Evolutionary conservation across 2,797 vertebrate genomes (phyloP).

Genomic region (Enoplosus armatus): DNA sequence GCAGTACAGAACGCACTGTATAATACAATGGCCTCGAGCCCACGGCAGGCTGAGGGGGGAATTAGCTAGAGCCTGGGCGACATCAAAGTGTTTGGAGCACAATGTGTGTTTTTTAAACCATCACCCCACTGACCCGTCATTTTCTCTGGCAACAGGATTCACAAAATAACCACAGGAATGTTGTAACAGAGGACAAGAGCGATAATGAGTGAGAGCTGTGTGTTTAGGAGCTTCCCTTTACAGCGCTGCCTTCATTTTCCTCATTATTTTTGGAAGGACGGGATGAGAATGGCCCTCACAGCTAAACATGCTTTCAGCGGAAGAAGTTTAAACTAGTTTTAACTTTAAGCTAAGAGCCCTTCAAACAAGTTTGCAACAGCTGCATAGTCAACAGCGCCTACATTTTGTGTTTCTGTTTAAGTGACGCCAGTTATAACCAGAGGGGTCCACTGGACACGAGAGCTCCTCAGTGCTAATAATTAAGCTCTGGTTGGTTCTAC

Average conservation of each 20-base stretch:
- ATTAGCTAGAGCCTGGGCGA: constrained; percentile 58
- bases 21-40: constrained; percentile 65
- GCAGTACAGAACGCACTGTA: constrained; percentile 39
- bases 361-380: constrained; percentile 31
- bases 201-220: constrained; percentile 40
- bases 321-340: constrained; percentile 43
- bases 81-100: constrained; percentile 66
- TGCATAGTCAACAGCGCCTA: constrained; percentile 61
- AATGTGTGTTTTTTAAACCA: constrained; percentile 53
- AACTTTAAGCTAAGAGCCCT: constrained; percentile 34
- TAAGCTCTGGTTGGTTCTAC: constrained; percentile 18
- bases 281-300: constrained; percentile 27
- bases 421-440: constrained; percentile 5
- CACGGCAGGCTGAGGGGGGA: constrained; percentile 36
- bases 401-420: constrained; percentile 18
- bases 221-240: constrained; percentile 30
- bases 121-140: constrained; percentile 52
- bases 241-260: constrained; percentile 35
- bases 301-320: constrained; percentile 19
- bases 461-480: constrained; percentile 43
- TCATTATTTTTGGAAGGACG: constrained; percentile 52
- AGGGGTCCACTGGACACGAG: constrained; percentile 35
- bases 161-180: constrained; percentile 55
- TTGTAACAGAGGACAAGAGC: constrained; percentile 17
- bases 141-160: constrained; percentile 49